phyloP scores from a whole-genome alignment of 2,113 vertebrate genomes.

The Urocitellus parryii region DNA sequence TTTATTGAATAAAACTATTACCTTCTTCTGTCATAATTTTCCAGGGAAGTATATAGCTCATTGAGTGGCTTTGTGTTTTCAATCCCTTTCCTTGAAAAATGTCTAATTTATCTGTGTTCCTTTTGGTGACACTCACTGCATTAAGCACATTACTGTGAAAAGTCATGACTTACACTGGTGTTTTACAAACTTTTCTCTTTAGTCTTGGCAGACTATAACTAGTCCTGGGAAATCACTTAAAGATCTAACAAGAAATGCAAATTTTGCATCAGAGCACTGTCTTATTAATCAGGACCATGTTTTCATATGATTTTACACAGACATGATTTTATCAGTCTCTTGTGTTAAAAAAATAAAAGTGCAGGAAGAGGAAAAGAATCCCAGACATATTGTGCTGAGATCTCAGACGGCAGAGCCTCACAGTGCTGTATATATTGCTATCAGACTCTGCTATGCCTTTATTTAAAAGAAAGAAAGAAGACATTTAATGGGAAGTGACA shows the following conservation, averaged over 20 bases:
- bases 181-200: constrained; percentile 30
- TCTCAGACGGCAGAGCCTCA: neutral
- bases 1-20: constrained; percentile 30
- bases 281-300: constrained; percentile 39
- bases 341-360: constrained; percentile 24
- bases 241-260: constrained; percentile 4
- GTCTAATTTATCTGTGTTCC: constrained; percentile 37
- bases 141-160: neutral
- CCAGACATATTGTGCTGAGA: constrained; percentile 36
- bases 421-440: constrained; percentile 31
- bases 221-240: constrained; percentile 47
- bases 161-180: neutral
- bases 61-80: neutral
- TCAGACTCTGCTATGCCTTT: constrained; percentile 67
- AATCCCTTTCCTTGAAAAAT: neutral
- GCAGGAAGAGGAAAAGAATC: constrained; percentile 5
- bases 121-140: constrained; percentile 9
- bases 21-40: neutral
- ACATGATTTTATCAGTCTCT: constrained; percentile 56
- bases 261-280: constrained; percentile 53
- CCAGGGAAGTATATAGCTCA: neutral
- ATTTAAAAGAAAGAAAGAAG: constrained; percentile 78
- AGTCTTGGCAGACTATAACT: constrained; percentile 4
- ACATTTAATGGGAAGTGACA: constrained; percentile 79
- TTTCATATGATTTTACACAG: constrained; percentile 60